These are phyloP conservation scores for Macrochelys suwanniensis DNA, from an alignment of 2,797 vertebrate genomes.

Conservation along the genomic window DNA sequence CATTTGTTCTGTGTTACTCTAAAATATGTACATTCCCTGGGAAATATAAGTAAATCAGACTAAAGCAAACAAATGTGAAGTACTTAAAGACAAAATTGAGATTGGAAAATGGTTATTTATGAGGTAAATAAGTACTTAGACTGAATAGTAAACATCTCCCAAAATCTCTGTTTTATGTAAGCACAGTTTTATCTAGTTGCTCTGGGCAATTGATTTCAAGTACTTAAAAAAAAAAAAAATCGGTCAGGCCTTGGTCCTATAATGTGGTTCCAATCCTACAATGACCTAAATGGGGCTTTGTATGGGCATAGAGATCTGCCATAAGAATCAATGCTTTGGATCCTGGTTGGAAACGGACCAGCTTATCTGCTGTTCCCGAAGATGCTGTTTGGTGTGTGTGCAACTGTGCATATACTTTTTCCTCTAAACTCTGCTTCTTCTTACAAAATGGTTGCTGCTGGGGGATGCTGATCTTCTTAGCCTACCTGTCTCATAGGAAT, in stretches of 20 bases:
- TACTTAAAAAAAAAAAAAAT: conserved; percentile 21
- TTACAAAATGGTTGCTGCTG: background rate
- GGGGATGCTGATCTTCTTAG: background rate
- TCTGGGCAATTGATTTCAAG: background rate
- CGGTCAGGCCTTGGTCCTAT: background rate
- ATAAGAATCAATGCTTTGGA: background rate
- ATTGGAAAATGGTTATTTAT: conserved; percentile 43
- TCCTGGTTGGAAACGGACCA: background rate
- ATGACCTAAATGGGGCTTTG: background rate
- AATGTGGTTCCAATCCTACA: background rate
- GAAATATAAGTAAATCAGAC: conserved; percentile 40
- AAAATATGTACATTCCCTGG: conserved; percentile 39
- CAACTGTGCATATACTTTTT: background rate
- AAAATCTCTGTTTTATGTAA: conserved; percentile 8
- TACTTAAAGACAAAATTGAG: conserved; percentile 47
- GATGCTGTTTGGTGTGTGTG: background rate
- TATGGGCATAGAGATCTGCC: background rate
- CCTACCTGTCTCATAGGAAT: background rate
- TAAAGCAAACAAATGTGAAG: conserved; percentile 47
- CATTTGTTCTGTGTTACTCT: conserved; percentile 49
- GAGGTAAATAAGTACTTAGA: conserved; percentile 30
- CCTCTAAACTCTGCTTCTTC: background rate
- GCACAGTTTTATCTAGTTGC: background rate
- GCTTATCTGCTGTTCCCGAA: background rate
- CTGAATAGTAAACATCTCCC: conserved; percentile 46